Evolutionary conservation across 2,888 invertebrate genomes (phyloP).

Genomic region (Drosophila eohydei): DNA sequence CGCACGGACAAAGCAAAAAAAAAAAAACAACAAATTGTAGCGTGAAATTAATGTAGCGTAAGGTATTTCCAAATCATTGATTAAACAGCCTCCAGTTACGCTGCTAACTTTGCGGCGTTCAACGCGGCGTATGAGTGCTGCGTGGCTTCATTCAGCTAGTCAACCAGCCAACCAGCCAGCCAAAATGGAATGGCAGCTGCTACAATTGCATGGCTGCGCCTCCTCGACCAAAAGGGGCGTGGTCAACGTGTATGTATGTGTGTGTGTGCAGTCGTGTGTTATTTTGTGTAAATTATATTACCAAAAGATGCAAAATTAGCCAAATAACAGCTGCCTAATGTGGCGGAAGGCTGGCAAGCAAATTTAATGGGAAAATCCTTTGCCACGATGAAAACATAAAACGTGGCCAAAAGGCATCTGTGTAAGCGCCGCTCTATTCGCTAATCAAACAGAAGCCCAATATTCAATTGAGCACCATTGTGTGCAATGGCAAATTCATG

Average conservation of each 20-base stretch:
- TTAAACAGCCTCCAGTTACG: slow-evolving; percentile 50
- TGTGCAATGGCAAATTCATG: slow-evolving; percentile 30
- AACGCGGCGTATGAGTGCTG: slow-evolving; percentile 70
- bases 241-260: slow-evolving; percentile 11
- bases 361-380: slow-evolving; percentile 76
- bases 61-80: slow-evolving; percentile 79
- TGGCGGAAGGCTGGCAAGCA: slow-evolving; percentile 66
- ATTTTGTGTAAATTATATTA: slow-evolving; percentile 79
- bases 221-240: slow-evolving; percentile 14
- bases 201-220: slow-evolving; percentile 57
- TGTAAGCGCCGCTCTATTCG: slow-evolving; percentile 13
- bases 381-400: slow-evolving; percentile 71
- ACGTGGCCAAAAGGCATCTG: slow-evolving; percentile 39
- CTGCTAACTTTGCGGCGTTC: slow-evolving; percentile 24
- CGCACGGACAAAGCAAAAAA: background rate
- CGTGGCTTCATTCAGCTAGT: slow-evolving; percentile 50
- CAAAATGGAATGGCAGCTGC: slow-evolving; percentile 49
- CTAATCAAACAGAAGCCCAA: slow-evolving; percentile 45
- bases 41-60: slow-evolving; percentile 75
- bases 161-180: background rate
- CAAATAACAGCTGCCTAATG: slow-evolving; percentile 79
- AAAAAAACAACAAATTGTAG: slow-evolving; percentile 20
- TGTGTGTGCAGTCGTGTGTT: slow-evolving; percentile 76
- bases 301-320: slow-evolving; percentile 80
- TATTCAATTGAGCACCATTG: slow-evolving; percentile 33